Conservation (phyloP, 1,140 invertebrate species). For the Euwallacea fornicatus region DNA sequence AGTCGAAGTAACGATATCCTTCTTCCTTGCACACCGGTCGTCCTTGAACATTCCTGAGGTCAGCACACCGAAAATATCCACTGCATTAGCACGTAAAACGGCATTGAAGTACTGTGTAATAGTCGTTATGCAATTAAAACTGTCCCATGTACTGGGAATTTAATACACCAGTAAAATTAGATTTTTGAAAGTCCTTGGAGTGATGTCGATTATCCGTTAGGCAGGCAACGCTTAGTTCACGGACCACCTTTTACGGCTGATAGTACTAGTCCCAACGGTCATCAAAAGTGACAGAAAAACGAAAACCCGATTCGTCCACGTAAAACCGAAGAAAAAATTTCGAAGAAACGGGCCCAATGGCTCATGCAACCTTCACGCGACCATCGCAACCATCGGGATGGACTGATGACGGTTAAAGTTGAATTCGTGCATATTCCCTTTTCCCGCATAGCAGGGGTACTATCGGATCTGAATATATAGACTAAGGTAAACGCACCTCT, state of each 20-base stretch:
- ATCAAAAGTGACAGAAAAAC: background rate
- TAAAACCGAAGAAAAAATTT: background rate
- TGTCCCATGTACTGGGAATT: background rate
- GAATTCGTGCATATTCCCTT: conserved; percentile 44
- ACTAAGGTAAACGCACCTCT: conserved; percentile 48
- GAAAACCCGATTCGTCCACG: background rate
- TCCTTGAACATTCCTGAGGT: conserved; percentile 35
- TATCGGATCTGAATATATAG: conserved; percentile 47
- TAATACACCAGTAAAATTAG: no score
- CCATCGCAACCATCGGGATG: conserved; percentile 31
- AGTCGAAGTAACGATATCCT: conserved; percentile 8
- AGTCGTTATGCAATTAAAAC: background rate
- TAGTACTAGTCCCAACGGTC: background rate
- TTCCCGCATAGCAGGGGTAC: conserved; percentile 33
- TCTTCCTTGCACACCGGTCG: conserved; percentile 27
- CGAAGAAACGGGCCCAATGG: conserved; percentile 25
- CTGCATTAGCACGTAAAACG: background rate
- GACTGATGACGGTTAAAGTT: conserved; percentile 46
- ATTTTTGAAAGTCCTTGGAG: background rate
- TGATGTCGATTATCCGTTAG: conserved; percentile 5
- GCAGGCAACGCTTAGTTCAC: conserved; percentile 12
- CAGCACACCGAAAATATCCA: conserved; percentile 27
- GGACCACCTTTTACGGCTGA: background rate
- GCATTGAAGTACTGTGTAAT: background rate
- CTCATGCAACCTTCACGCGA: conserved; percentile 18